Evolutionary conservation across 2,797 vertebrate genomes (phyloP), one percentile per base, ranked within the genome.

Genomic region (Nyctalus aviator): DNA sequence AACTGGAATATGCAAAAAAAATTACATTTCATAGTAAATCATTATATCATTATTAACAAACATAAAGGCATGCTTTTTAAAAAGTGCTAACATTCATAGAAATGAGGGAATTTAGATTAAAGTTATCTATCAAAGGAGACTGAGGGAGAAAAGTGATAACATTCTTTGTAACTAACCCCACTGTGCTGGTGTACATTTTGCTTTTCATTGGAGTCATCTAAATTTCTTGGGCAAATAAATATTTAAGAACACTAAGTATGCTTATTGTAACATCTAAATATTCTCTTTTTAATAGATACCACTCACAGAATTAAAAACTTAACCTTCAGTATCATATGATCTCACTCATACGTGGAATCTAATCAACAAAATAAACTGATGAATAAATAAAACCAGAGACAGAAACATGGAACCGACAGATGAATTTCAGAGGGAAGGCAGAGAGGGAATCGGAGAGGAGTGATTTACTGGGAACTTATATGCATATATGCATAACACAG

Each of bases 41-140:
- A 88, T 57, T 92, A 77, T 79, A 32, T 76, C 46, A 88, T 82
- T 95, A 94, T 59, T 92, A 93, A 90, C 68, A 96, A 96, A 88
- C 53, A 88, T 32, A 93, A 91, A 95, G 32, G 35, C 59, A 82
- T 87, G 71, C 79, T 88, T 89, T 89, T 87, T 25, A 32, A 48
- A 86, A 59, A 94, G 32, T 84, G 73, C 30, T 92, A 94, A 82
- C 59, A 94, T 84, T 95, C 64, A 71, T 35, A 93, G 93, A 95
- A 90, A 90, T 90, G 89, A 92, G 73, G 27, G 41, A 66, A 97
- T 91, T 92, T 93, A 97, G 94, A 97, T 96, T 97, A 96, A 97
- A 96, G 95, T 94, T 95, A 97, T 96, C 66, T 90, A 96, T 97
- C 96, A 96, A 94, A 83, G 71, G 32, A 66, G 18, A 90, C 55